Evolutionary conservation across 2,797 vertebrate genomes (phyloP).

Genomic region (Glyptemys insculpta): DNA sequence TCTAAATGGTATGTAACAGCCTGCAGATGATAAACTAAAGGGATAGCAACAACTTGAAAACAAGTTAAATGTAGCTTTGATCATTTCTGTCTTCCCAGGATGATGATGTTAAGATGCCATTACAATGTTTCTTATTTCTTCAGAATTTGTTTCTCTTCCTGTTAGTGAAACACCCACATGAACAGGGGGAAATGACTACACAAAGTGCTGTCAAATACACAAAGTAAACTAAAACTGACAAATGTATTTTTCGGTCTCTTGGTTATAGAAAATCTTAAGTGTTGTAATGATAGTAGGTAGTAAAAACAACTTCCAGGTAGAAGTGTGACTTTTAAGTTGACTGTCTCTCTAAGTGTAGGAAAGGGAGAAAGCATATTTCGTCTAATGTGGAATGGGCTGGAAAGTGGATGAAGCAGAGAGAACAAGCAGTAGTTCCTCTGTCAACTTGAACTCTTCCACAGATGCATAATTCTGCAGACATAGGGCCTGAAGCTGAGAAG

Average conservation of each 20-base stretch:
- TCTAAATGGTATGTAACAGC: slow-evolving; percentile 10
- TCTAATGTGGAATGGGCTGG: slow-evolving; percentile 5
- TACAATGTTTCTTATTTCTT: not conserved
- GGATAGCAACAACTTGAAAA: not conserved
- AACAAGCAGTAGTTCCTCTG: not conserved
- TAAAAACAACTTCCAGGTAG: not conserved
- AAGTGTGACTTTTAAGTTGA: not conserved
- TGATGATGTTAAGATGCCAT: not conserved
- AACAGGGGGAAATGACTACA: not conserved
- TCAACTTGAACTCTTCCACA: not conserved
- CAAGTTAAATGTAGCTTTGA: not conserved
- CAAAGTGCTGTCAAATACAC: not conserved
- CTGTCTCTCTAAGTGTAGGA: not conserved
- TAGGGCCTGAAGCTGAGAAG: not conserved
- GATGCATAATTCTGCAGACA: not conserved
- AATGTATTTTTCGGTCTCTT: not conserved
- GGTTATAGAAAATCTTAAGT: not conserved
- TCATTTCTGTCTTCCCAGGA: not conserved
- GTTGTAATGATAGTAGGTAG: not conserved
- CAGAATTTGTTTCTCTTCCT: rapidly evolving
- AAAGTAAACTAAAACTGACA: not conserved
- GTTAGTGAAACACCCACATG: not conserved
- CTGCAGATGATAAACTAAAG: not conserved
- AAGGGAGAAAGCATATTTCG: not conserved
- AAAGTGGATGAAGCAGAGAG: slow-evolving; percentile 8